Base-by-base conservation (phyloP, 35 echinoderm and acorn worm species). In the Heliocidaris erythrogramma region DNA sequence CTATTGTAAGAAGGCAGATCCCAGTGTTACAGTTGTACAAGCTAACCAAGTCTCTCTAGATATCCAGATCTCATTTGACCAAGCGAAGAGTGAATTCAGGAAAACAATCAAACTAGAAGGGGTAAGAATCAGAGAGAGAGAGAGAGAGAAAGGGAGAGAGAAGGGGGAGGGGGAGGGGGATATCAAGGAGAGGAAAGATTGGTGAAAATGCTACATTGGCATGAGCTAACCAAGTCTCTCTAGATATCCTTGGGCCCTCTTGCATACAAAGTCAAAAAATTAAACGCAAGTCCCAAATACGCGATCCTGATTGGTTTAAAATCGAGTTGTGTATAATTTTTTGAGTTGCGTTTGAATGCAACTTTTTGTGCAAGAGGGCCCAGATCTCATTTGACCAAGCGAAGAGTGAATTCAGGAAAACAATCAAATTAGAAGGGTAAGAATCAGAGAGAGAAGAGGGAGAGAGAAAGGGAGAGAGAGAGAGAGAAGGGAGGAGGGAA, bases 1-100 rank as follows among this genome's bases (percentile, higher is more conserved):
- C 16, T 99, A 96, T 87, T 99, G 96, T 48, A 99, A 99, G 89
- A 92, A 96, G 13, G 85, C 97, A 17, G 88, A 95, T 30, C 98
- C 98, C 78, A 95, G 96, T 11, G 30, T 53, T 3, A 96, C 97
- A 0, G 32, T 94, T 0, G 47, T 97, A 7, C 90, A 95, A 85
- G 96, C 97, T 30, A 99, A 99, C 85, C 95, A 52, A 4, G 97
- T 99, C 9, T 50, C 48, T 32, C 92, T 97, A 8, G 78, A 91
- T 84, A 86, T 99, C 27, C 89, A 90, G 50, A 96, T 99, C 30
- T 49, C 93, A 59, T 99, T 97, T 49, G 95, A 96, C 85, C 93
- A 94, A 32, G 95, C 91, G 31, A 94, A 97, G 86, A 97, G 95
- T 90, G 61, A 90, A 32, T 99, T 99, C 78, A 61, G 95, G 31